Evolutionary conservation across 1,140 invertebrate species (phyloP), one percentile per base, ranked within the genome.

Genomic region (Leptoteleia sp.): DNA sequence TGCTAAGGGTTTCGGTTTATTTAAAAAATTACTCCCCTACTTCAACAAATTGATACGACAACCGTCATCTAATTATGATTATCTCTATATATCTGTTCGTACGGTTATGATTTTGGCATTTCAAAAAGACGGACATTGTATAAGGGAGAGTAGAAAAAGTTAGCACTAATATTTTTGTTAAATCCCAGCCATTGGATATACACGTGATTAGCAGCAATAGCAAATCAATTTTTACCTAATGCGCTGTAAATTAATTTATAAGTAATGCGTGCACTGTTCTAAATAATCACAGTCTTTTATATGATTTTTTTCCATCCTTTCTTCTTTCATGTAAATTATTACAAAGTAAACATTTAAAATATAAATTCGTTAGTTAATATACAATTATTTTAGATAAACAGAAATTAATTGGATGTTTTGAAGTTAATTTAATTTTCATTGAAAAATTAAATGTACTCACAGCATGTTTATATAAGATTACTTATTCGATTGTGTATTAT

Each of bases 1-100:
- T 87, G 84, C 87, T 87, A 89, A 87, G 85, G 87, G 87, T 89
- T 81, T 87, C 83, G 82, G 83, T 87, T 87, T 82, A 80, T 84
- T 81, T 55, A 71, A 82, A 84, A 82, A 85, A 55, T 87, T 87
- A 76, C 82, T 85, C 84, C 35, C 82, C 85, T 87, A 86, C 81
- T 70, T 84, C 75, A 84, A 84, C 67, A 37, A 85, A 85, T 80
- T 84, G 84, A 85, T 84, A 59, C 76, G 15, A 81, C 55, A 82
- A 83, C 48, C 79, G 16, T 57, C 47, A 19, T 42, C 16, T 64
- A 79, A 77, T 54, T 81, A 83, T 61, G 76, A 80, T 83, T 81
- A 84, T 77, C n/a, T 27, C 68, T 67, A 52, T 35, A 55, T 59
- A 35, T 79, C 52, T 75, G 76, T 50, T 61, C 35, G 45, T 77